Evolutionary conservation across 2,797 vertebrate species (phyloP).

Genomic region (Sebastes minor): DNA sequence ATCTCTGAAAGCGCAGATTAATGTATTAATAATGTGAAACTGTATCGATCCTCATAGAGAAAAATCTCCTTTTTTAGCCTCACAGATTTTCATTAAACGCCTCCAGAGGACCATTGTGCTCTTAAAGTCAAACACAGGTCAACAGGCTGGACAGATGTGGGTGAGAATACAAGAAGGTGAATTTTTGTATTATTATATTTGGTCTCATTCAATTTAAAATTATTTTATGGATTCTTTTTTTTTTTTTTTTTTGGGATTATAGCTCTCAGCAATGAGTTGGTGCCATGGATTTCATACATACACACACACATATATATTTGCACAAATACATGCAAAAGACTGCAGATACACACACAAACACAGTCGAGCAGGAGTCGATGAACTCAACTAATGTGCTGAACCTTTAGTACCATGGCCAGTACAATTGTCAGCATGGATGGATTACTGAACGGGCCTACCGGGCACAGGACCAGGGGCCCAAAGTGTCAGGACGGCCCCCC

Average conservation of each 20-base stretch:
- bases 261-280: background rate
- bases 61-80: background rate
- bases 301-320: background rate
- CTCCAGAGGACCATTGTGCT: background rate
- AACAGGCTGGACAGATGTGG: background rate
- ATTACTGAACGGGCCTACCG: background rate
- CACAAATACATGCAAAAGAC: background rate
- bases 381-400: too few relatives aligned
- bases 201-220: background rate
- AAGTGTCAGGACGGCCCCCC: too few relatives aligned
- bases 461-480: background rate
- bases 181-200: background rate
- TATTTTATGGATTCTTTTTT: background rate
- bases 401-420: too few relatives aligned
- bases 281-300: background rate
- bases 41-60: constrained; percentile 10
- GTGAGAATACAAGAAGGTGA: background rate
- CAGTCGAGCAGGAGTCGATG: too few relatives aligned
- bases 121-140: background rate
- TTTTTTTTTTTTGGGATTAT: background rate
- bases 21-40: constrained; percentile 38
- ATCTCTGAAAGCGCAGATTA: constrained; percentile 16
- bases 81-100: constrained; percentile 25
- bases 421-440: background rate
- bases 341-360: too few relatives aligned